Conservation (phyloP, 2,113 vertebrate genomes). For the Callospermophilus lateralis region DNA sequence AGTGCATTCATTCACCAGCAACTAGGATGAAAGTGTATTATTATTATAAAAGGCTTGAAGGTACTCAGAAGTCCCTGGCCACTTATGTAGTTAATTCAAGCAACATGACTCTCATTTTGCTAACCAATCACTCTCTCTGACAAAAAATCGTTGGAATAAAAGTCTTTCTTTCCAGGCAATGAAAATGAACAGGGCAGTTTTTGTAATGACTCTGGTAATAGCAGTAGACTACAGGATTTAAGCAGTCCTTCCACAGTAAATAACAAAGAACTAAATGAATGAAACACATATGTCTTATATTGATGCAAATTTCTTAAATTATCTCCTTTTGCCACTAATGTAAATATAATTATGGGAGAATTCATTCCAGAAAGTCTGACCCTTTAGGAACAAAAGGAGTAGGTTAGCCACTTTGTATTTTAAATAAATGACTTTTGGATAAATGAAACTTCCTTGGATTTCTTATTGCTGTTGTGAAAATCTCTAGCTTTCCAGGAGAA, state of each 20-base stretch:
- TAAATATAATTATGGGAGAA: not conserved
- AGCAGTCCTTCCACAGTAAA: not conserved
- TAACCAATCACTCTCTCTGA: conserved; percentile 69
- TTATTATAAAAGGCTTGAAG: conserved; percentile 61
- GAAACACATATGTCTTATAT: not conserved
- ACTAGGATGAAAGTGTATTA: conserved; percentile 55
- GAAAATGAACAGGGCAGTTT: conserved; percentile 31
- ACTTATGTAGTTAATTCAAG: conserved; percentile 75
- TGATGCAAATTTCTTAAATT: conserved; percentile 35
- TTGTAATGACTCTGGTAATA: conserved; percentile 7
- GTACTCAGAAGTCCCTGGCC: conserved; percentile 54
- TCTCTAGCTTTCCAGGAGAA: not conserved
- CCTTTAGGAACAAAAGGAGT: conserved; percentile 31
- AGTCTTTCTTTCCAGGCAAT: conserved; percentile 62
- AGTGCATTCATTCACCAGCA: conserved; percentile 69
- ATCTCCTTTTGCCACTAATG: not conserved
- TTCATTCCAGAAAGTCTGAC: not conserved
- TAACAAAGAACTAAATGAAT: conserved; percentile 34
- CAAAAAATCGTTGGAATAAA: conserved; percentile 68
- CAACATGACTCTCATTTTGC: conserved; percentile 69
- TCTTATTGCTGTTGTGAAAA: not conserved
- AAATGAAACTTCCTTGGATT: conserved; percentile 6
- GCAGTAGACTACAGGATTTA: conserved; percentile 27
- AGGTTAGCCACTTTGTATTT: conserved; percentile 24
- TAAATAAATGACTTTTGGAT: conserved; percentile 34